Evolutionary conservation across 2,113 vertebrate genomes (phyloP).

Genomic region (Polypterus bichir): DNA sequence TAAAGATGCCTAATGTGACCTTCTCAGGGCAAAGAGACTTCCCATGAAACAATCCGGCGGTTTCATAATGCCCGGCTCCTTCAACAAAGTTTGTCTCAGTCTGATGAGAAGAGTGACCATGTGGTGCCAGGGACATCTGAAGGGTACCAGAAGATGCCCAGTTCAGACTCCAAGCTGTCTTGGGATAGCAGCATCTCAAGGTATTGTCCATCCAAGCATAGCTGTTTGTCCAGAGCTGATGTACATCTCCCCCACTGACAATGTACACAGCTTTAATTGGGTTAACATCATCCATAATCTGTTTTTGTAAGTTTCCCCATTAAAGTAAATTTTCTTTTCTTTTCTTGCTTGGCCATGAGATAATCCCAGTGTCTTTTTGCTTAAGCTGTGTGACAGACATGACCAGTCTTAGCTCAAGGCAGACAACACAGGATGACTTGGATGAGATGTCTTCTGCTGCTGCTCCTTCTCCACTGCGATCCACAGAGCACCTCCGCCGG

Average conservation of each 20-base stretch:
- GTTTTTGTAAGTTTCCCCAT: not conserved
- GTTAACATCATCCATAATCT: too few species aligned
- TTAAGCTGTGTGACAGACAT: constrained; percentile 59
- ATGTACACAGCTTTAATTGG: too few species aligned
- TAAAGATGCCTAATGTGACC: not conserved
- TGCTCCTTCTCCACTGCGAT: not conserved
- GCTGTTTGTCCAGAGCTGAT: too few species aligned
- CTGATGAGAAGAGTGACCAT: constrained; percentile 22
- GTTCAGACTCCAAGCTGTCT: constrained; percentile 32
- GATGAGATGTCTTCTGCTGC: constrained; percentile 26
- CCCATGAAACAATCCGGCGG: constrained; percentile 43
- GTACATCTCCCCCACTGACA: too few species aligned
- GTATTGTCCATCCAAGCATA: constrained; percentile 18
- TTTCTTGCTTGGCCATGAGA: not conserved
- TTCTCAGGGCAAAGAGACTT: constrained; percentile 47
- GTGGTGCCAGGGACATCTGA: constrained; percentile 6
- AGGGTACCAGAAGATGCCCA: constrained; percentile 28
- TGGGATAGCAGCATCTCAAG: constrained; percentile 57
- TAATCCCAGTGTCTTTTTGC: not conserved
- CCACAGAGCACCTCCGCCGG: constrained; percentile 26
- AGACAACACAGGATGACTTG: constrained; percentile 49
- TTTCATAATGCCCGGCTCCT: constrained; percentile 41
- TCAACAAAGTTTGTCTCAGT: constrained; percentile 28
- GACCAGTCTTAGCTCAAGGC: constrained; percentile 47
- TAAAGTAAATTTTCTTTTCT: not conserved